A percentile compares a stretch with the other conserved stretches of the same genome.
phyloP scores from a whole-genome alignment of 2,797 vertebrate genomes.

The Acanthurus tractus region DNA sequence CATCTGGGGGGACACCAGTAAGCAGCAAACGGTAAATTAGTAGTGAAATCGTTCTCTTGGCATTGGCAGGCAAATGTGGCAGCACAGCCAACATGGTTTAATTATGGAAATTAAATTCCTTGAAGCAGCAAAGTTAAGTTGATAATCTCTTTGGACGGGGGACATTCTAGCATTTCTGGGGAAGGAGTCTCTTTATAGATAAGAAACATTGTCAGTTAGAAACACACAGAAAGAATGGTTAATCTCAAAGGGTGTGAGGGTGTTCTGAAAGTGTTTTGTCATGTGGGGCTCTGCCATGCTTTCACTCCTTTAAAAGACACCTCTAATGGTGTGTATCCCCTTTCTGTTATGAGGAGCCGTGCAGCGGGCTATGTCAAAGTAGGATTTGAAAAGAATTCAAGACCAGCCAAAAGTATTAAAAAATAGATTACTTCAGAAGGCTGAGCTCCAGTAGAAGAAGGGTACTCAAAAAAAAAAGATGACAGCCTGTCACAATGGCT shows the following conservation, averaged over 20 bases:
- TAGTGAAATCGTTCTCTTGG: slow-evolving; percentile 79
- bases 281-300: slow-evolving; percentile 72
- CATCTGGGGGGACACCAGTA: slow-evolving; percentile 68
- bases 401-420: slow-evolving; percentile 55
- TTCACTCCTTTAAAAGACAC: slow-evolving; percentile 73
- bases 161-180: slow-evolving; percentile 77
- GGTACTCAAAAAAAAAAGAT: slow-evolving; percentile 46
- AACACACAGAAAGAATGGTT: slow-evolving; percentile 67
- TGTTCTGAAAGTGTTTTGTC: slow-evolving; percentile 72
- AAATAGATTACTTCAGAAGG: slow-evolving; percentile 54
- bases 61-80: slow-evolving; percentile 67
- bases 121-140: slow-evolving; percentile 84
- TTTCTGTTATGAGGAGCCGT: slow-evolving; percentile 53
- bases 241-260: slow-evolving; percentile 65
- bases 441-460: slow-evolving; percentile 38
- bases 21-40: slow-evolving; percentile 77
- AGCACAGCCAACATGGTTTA: slow-evolving; percentile 77
- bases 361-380: slow-evolving; percentile 66
- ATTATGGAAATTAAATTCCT: slow-evolving; percentile 87
- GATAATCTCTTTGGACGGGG: slow-evolving; percentile 84
- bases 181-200: slow-evolving; percentile 72
- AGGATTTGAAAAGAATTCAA: slow-evolving; percentile 65
- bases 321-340: slow-evolving; percentile 70
- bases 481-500: slow-evolving; percentile 64
- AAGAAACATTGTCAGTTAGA: slow-evolving; percentile 73